Base-by-base conservation (phyloP, 2,113 vertebrate genomes). In the Morone saxatilis region DNA sequence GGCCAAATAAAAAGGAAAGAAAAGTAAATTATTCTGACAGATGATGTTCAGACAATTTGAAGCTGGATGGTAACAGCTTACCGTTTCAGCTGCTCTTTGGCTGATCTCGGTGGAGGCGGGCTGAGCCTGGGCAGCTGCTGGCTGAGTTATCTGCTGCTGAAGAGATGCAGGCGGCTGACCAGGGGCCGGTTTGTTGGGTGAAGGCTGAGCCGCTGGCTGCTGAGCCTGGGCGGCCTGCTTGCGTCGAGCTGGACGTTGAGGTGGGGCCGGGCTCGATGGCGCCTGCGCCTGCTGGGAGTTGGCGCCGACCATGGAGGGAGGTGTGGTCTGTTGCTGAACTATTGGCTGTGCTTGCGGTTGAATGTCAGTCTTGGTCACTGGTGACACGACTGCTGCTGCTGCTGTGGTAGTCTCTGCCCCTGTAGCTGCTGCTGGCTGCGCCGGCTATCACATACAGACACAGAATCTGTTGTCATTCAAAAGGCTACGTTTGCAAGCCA, bases 171-270 rank as follows among this genome's bases (percentile, higher is more conserved):
- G 62, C 1, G 50, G 70, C 84, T 87, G 90, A 61, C 43, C n/a
- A 6, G 86, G 2, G 61, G 82, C 59, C 14, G 72, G 76, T 81
- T 89, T 89, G 65, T 60, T 80, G 68, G 88, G 86, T 4, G 91
- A 87, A 13, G 85, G 71, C 77, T 90, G 92, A 73, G 83, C 65
- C 8, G 73, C 83, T 0, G 86, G 66, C 22, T 84, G 84, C 77
- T 87, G 93, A 71, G 84, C 80, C 71, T 78, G 75, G 72, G 72
- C 63, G 0, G 89, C 69, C 72, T 92, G 94, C 84, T 93, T 95
- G 73, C 95, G 95, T 8, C 95, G 92, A 47, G 93, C 94, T 0
- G 95, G 95, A 36, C 95, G 94, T 5, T 94, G 94, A 70, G 95
- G 95, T 0, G 95, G 90, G 14, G 92, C 93, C 0, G 95, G 95